These are phyloP conservation scores for Notodonta dromedarius DNA, from an alignment of 2,888 invertebrate genomes.

Conservation along the genomic window DNA sequence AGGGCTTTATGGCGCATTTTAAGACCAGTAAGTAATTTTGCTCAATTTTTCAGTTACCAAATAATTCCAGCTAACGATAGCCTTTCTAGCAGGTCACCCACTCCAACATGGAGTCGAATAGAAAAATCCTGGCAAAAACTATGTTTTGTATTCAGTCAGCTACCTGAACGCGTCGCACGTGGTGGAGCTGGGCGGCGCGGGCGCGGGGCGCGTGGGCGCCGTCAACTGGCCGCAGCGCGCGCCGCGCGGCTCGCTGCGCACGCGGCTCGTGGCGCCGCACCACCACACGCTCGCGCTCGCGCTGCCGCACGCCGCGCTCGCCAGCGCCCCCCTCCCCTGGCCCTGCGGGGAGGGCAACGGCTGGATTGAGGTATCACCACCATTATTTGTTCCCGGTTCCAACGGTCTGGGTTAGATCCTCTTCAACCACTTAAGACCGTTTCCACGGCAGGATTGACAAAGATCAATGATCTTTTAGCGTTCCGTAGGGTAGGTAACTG, in stretches of 20 bases:
- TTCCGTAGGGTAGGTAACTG: no score
- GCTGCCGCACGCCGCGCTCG: conserved; percentile 53
- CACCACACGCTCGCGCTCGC: conserved; percentile 63
- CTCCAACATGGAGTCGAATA: no score
- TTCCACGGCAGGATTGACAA: no score
- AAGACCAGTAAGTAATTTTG: conserved; percentile 79
- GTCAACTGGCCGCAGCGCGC: conserved; percentile 51
- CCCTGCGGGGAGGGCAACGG: conserved; percentile 77
- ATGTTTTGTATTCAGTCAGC: conserved; percentile 53
- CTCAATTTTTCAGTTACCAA: no score
- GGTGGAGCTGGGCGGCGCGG: conserved; percentile 47
- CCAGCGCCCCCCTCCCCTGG: conserved; percentile 28
- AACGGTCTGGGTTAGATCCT: no score
- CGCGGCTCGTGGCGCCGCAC: conserved; percentile 67
- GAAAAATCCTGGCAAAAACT: no score
- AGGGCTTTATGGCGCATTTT: conserved; percentile 87
- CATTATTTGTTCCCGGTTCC: no score
- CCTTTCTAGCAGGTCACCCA: no score
- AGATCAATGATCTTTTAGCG: no score
- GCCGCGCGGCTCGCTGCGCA: conserved; percentile 49
- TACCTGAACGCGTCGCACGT: conserved; percentile 66
- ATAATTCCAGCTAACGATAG: no score
- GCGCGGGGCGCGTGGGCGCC: conserved; percentile 55
- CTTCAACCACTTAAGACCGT: no score
- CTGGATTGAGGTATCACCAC: conserved; percentile 76